Conservation (phyloP, 2,797 vertebrate species). For the Nyctalus aviator region DNA sequence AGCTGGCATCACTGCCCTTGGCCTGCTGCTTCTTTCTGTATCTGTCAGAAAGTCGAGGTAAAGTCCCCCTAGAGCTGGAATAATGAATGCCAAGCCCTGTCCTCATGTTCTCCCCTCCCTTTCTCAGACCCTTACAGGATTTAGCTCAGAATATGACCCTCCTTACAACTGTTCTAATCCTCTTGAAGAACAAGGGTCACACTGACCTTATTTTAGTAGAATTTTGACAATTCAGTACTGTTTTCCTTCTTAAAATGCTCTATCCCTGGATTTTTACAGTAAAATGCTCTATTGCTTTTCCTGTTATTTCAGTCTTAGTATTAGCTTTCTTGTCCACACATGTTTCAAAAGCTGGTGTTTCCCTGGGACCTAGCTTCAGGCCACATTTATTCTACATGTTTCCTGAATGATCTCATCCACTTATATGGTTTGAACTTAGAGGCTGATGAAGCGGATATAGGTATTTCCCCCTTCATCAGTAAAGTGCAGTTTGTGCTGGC, state of each 20-base stretch:
- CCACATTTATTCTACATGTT: no score
- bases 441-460: not conserved
- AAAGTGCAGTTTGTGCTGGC: not conserved
- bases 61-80: not conserved
- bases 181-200: not conserved
- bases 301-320: not conserved
- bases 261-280: not conserved
- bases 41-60: not conserved
- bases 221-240: not conserved
- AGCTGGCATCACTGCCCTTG: not conserved
- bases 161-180: not conserved
- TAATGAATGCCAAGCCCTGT: not conserved
- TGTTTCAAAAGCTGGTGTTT: not conserved
- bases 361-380: not conserved
- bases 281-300: not conserved
- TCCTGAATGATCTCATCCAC: no score
- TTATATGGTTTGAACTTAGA: not conserved
- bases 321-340: not conserved
- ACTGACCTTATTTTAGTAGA: not conserved
- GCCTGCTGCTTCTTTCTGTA: not conserved
- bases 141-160: not conserved
- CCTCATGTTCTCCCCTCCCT: not conserved
- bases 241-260: not conserved
- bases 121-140: not conserved
- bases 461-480: not conserved